Percentiles rank a stretch among this genome's conserved stretches.
These are phyloP conservation scores for Pachypsylla venusta DNA, from an alignment of 1,140 invertebrate genomes.

Conservation along the genomic window DNA sequence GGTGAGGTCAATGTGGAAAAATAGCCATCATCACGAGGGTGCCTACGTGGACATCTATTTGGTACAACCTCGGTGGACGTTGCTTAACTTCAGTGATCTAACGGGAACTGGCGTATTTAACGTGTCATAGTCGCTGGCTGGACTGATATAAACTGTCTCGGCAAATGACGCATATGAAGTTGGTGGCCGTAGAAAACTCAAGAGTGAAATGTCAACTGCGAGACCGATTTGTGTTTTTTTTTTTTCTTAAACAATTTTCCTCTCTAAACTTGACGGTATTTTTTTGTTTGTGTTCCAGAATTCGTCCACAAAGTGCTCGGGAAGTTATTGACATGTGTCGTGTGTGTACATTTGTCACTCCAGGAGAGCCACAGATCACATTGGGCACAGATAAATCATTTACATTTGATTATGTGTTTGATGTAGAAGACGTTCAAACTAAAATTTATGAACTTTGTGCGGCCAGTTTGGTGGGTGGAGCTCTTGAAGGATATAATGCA, in stretches of 20 bases:
- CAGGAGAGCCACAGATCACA: slow-evolving; percentile 77
- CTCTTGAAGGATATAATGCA: slow-evolving; percentile 86
- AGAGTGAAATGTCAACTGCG: too few relatives aligned
- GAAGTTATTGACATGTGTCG: slow-evolving; percentile 92
- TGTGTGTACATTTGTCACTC: slow-evolving; percentile 75
- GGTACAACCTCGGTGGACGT: background rate
- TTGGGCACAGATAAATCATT: slow-evolving; percentile 89
- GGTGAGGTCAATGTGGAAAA: too few relatives aligned
- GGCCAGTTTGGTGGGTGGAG: slow-evolving; percentile 65
- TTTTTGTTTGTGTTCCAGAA: slow-evolving; percentile 43
- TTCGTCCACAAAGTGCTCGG: slow-evolving; percentile 80
- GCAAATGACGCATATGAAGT: too few relatives aligned
- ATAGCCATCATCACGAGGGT: too few relatives aligned
- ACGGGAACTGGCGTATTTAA: background rate
- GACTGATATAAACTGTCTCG: too few relatives aligned
- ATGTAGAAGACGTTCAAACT: slow-evolving; percentile 54
- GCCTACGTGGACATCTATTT: too few relatives aligned
- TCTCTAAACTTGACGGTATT: slow-evolving; percentile 8
- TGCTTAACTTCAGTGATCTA: background rate
- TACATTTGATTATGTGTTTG: slow-evolving; percentile 94
- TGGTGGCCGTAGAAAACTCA: too few relatives aligned
- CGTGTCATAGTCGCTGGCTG: background rate
- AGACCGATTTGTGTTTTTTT: too few relatives aligned
- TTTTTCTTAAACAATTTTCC: too few relatives aligned
- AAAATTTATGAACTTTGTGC: slow-evolving; percentile 82